phyloP scores from a whole-genome alignment of 2,113 vertebrate genomes.

The Murina feae region DNA sequence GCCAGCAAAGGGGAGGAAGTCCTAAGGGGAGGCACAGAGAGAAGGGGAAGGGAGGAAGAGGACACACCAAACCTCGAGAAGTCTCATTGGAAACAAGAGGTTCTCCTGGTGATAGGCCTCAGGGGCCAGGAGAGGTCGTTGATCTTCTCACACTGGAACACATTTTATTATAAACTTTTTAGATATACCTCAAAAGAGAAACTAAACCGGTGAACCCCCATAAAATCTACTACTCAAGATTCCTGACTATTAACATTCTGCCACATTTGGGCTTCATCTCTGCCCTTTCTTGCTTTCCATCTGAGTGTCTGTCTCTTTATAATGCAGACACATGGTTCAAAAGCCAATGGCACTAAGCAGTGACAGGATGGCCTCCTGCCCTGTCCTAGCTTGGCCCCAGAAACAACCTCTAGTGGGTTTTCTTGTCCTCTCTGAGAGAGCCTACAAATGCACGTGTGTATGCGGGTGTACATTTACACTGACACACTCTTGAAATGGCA shows the following conservation, averaged over 20 bases:
- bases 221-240: not conserved
- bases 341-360: not conserved
- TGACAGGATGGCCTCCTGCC: not conserved
- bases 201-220: not conserved
- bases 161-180: not conserved
- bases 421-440: not conserved
- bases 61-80: not conserved
- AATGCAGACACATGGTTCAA: not conserved
- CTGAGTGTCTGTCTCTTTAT: not conserved
- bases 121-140: not conserved
- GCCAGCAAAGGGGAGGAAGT: not conserved
- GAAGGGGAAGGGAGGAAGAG: too few relatives aligned
- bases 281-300: not conserved
- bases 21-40: not conserved
- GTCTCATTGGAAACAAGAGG: not conserved
- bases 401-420: not conserved
- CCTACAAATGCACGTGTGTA: fast-evolving
- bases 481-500: not conserved
- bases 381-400: not conserved
- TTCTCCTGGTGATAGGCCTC: not conserved
- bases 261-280: not conserved
- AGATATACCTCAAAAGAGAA: not conserved
- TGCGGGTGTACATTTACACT: not conserved
- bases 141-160: not conserved
- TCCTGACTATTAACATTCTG: not conserved